phyloP scores from a whole-genome alignment of 2,113 vertebrate genomes.

The Leuciscus idus region DNA sequence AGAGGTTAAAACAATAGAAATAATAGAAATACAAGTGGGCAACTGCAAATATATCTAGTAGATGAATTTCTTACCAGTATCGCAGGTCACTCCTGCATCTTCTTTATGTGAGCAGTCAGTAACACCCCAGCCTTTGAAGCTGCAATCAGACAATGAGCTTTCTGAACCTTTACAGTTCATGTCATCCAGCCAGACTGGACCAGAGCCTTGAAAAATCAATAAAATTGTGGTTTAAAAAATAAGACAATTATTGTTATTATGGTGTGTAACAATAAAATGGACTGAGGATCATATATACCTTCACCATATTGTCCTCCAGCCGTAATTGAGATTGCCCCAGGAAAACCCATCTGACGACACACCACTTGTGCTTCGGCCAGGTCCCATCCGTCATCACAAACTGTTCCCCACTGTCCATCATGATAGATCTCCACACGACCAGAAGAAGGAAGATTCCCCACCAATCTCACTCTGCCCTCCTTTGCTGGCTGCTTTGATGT shows the following conservation, averaged over 20 bases:
- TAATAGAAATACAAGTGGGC: neutral
- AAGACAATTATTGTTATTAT: neutral
- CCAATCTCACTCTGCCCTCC: slow-evolving; percentile 69
- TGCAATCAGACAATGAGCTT: slow-evolving; percentile 69
- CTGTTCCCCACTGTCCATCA: slow-evolving; percentile 78
- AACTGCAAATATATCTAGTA: neutral
- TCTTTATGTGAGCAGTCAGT: slow-evolving; percentile 75
- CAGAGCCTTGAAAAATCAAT: slow-evolving; percentile 54
- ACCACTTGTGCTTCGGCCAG: slow-evolving; percentile 75
- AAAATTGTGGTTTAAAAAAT: neutral
- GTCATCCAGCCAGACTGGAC: slow-evolving; percentile 79
- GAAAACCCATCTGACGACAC: slow-evolving; percentile 78
- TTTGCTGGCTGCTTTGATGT: neutral
- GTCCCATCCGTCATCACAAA: slow-evolving; percentile 82
- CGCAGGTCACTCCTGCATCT: slow-evolving; percentile 76
- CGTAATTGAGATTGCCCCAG: slow-evolving; percentile 65
- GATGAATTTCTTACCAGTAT: slow-evolving; percentile 60
- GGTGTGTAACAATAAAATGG: neutral
- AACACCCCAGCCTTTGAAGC: slow-evolving; percentile 70
- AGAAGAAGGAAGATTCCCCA: slow-evolving; percentile 49
- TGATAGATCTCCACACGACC: slow-evolving; percentile 83
- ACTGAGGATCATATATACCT: slow-evolving; percentile 66
- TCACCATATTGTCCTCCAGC: slow-evolving; percentile 63
- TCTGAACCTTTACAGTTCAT: slow-evolving; percentile 75
- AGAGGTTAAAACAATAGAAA: neutral